phyloP scores from a whole-genome alignment of 2,113 vertebrate genomes.

The Plotosus lineatus region DNA sequence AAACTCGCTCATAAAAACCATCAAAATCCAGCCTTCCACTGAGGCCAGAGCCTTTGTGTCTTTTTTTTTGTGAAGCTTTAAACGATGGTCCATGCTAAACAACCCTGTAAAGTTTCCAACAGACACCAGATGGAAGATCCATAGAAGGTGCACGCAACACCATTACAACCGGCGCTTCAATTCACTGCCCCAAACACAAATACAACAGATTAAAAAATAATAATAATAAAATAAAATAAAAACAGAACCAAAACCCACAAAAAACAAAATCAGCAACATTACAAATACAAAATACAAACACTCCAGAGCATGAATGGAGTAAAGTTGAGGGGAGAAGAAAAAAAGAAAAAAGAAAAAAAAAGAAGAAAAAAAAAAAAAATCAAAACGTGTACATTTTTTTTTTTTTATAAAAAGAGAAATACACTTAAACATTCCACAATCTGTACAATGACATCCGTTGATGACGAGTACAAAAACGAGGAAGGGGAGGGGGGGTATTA shows the following conservation, averaged over 20 bases:
- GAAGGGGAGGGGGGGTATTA: slow-evolving; percentile 11
- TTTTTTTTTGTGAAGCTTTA: neutral
- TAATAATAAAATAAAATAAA: neutral
- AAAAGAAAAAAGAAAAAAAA: slow-evolving; percentile 62
- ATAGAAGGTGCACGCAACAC: neutral
- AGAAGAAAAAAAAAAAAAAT: slow-evolving; percentile 46
- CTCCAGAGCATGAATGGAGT: slow-evolving; percentile 58
- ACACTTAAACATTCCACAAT: slow-evolving; percentile 79
- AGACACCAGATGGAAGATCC: neutral
- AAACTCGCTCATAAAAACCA: neutral
- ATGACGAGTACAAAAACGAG: slow-evolving; percentile 75
- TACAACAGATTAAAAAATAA: slow-evolving; percentile 11
- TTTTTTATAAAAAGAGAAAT: slow-evolving; percentile 69
- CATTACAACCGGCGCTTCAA: slow-evolving; percentile 38
- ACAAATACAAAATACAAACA: slow-evolving; percentile 55
- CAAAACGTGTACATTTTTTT: slow-evolving; percentile 51
- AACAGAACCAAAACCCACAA: slow-evolving; percentile 25
- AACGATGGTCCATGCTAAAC: neutral
- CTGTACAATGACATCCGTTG: slow-evolving; percentile 81
- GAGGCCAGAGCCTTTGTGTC: neutral
- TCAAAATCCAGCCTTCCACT: neutral
- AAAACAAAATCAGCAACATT: slow-evolving; percentile 67
- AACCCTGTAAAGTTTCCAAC: neutral
- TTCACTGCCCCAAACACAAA: slow-evolving; percentile 66
- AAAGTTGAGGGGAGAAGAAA: slow-evolving; percentile 48